Evolutionary conservation across 2,113 vertebrate genomes (phyloP), one percentile per base, ranked within the genome.

Genomic region (Varanus salvator): DNA sequence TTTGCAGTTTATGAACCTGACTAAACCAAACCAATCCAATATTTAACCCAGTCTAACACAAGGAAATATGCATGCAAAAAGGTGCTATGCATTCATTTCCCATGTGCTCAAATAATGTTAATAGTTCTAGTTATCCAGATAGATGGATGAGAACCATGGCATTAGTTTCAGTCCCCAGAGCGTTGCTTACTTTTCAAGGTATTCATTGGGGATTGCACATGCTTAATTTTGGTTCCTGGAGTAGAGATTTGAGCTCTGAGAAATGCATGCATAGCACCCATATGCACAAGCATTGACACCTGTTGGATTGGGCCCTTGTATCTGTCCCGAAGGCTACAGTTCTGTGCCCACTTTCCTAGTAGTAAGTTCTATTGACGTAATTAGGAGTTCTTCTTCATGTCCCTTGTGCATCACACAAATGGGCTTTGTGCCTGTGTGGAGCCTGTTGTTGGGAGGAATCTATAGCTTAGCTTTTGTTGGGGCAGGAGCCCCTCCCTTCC

Each of bases 1-100:
- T 91, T 72, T 74, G 78, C 52, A 93, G 87, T 92, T 91, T 92
- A 44, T 90, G 93, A 87, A 87, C 88, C 25, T 0, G 2, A 12
- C 81, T 11, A 54, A 57, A 82, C 27, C 5, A 60, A 21, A 69
- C 64, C 64, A 69, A 15, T 50, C 52, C 34, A 82, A 57, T 34
- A 44, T 29, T 57, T n/a, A 19, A 4, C 23, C 34, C 1, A 23
- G 23, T 27, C 23, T 19, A 54, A 68, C 44, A 84, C 31, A 23
- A 9, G 31, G 14, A 84, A n/a, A 38, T 78, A 1, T 77, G 5
- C 44, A 12, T 77, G 17, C 38, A 78, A 77, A 89, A 75, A 38
- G 11, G 15, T 71, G n/a, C 50, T 74, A 9, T 21, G 6, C 64
- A 38, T 83, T 23, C 17, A 9, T 75, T 82, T 82, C 52, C 29